Evolutionary conservation across 2,888 invertebrate species (phyloP).

Genomic region (Fabriciana adippe): DNA sequence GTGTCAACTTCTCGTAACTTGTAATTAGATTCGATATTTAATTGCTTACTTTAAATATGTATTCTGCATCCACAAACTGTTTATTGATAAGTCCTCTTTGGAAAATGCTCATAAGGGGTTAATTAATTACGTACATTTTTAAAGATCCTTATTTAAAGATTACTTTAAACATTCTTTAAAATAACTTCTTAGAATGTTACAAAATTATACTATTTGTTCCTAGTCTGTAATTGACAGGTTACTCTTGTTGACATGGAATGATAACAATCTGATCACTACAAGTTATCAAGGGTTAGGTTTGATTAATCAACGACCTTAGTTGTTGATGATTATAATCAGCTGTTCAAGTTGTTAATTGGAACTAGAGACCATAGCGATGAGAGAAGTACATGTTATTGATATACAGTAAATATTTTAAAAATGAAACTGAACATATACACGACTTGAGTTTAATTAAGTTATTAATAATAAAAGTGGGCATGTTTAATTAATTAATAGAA

Average conservation of each 20-base stretch:
- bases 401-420: too few species aligned
- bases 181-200: constrained; percentile 14
- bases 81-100: constrained; percentile 7
- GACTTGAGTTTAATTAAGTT: too few species aligned
- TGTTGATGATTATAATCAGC: constrained; percentile 7
- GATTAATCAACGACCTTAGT: constrained; percentile 21
- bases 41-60: constrained; percentile 29
- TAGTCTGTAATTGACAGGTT: constrained; percentile 29
- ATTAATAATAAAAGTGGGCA: too few species aligned
- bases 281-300: constrained; percentile 14
- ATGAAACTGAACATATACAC: too few species aligned
- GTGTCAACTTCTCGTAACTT: constrained; percentile 31
- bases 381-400: too few species aligned
- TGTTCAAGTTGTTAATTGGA: constrained; percentile 2
- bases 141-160: constrained; percentile 19
- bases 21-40: constrained; percentile 34
- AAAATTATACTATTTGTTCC: constrained; percentile 23
- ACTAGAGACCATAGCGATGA: too few species aligned
- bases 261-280: constrained; percentile 24
- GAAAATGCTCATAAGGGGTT: constrained; percentile 5
- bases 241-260: constrained; percentile 25
- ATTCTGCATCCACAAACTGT: background rate
- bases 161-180: constrained; percentile 14
- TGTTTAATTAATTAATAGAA: too few species aligned
- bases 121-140: constrained; percentile 23